Base-by-base conservation (phyloP, 2,113 vertebrate genomes). In the Varanus komodoensis region DNA sequence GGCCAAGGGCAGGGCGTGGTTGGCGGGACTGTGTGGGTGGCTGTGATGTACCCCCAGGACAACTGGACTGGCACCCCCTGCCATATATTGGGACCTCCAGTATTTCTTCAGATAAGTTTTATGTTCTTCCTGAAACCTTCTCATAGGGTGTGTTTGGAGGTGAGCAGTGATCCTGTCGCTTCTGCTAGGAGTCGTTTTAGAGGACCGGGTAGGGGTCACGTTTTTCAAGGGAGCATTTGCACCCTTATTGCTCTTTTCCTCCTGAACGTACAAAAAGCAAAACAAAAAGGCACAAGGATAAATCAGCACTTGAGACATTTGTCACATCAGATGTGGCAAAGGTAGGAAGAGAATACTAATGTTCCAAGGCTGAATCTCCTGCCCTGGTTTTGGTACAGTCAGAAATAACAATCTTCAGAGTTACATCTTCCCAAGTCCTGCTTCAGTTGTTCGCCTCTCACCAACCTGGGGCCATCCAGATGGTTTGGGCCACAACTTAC, bases 381-480 rank as follows among this genome's bases (percentile, higher is more conserved):
- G 50, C 27, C 11, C 19, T 29, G 67, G 34, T 48, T 85, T 88
- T 84, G 92, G 32, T 34, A 29, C 78, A 73, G n/a, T 29, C 15
- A 32, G 12, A 27, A 79, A 19, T 78, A 29, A 17, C 5, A 64
- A 44, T 8, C 44, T 38, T 87, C 8, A 90, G 44, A 87, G 78
- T 82, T 86, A 44, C 93, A 57, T 5, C 21, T 44, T 44, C 69
- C 14, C 69, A 32, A 68, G 82, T 21, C 52, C 86, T 50, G 90
- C 69, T 92, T 57, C 83, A 93, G 88, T 89, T 2, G 83, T 75
- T 91, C 17, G 1, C 61, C 61, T 64, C 21, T 15, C 61, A n/a
- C 61, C 61, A 19, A 64, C 61, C 61, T 64, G 61, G 61, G 17
- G 61, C 19, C 61, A 4, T 64, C 19, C 57, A 61, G 57, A 61